phyloP scores from a whole-genome alignment of 2,113 vertebrate species.

The Anhinga rufa region DNA sequence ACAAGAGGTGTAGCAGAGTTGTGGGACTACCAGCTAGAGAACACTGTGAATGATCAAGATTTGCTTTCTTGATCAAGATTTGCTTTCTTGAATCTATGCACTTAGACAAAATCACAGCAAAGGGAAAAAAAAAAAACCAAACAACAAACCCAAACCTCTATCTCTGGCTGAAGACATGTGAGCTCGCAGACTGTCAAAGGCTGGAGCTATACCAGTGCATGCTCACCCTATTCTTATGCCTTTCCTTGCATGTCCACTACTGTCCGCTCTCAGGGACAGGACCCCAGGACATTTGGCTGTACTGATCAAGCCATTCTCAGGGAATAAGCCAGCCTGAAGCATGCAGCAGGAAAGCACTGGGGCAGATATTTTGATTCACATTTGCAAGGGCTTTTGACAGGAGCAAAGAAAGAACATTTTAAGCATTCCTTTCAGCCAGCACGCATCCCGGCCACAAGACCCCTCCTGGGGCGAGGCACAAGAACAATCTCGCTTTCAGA shows the following conservation, averaged over 20 bases:
- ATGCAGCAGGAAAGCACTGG: not conserved
- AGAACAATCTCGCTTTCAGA: constrained; percentile 46
- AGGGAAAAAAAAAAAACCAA: no score
- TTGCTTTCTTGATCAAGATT: not conserved
- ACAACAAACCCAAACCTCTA: not conserved
- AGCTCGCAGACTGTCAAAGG: not conserved
- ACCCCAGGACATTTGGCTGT: not conserved
- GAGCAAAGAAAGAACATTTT: constrained; percentile 42
- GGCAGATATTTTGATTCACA: constrained; percentile 32
- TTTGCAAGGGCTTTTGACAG: constrained; percentile 42
- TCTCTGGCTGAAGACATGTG: not conserved
- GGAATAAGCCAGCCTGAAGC: not conserved
- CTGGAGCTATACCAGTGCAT: not conserved
- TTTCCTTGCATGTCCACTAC: not conserved
- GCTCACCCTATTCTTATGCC: not conserved
- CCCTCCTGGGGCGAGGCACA: constrained; percentile 29
- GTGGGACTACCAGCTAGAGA: not conserved
- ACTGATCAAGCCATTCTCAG: not conserved
- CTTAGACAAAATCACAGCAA: not conserved
- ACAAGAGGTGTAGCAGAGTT: not conserved
- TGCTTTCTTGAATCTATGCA: not conserved
- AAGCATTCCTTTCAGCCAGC: constrained; percentile 50
- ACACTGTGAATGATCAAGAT: not conserved
- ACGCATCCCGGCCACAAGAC: not conserved
- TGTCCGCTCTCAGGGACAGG: not conserved